Base-by-base conservation (phyloP, 1,140 invertebrate species). In the Drosophila serrata region DNA sequence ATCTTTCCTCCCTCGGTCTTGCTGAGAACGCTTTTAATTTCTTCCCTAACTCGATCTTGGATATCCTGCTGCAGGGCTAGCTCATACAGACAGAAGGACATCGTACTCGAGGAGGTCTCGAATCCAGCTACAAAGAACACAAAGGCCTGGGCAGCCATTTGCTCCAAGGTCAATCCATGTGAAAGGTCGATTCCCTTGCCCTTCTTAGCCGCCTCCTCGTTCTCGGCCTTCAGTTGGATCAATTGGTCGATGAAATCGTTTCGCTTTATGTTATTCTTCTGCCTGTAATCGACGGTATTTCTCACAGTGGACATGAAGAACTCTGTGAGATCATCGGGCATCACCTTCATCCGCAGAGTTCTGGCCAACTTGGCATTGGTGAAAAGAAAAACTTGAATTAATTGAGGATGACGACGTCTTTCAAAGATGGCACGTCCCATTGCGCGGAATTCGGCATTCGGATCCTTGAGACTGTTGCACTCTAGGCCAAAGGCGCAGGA, bases 401-500 rank as follows among this genome's bases (percentile, higher is more conserved):
- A 5, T 27, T 42, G 62, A 0, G 40, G 11, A 33, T 92, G 63
- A 3, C 91, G 79, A 0, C 78, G 77, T n/a, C 60, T 55, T 0
- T 67, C 73, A 11, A 90, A 90, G 2, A 84, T n/a, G 35, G 73
- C 76, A 0, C 76, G 60, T 7, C 85, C 93, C 24, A 90, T 91
- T 7, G 59, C 57, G 19, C 93, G 92, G 60, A 95, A 95, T 19
- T 93, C 81, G 0, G 93, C 92, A 42, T 93, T 70, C 0, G 93
- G 92, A 61, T 94, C 82, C 4, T 91, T 92, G 6, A 94, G 84
- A 29, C 93, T 92, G 48, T 94, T 92, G 31, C 93, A 93, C 22
- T 94, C 93, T 0, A 94, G 69, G 0, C 94, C 94, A 62, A 94
- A 94, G 17, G 93, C 94, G 60, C 93, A 93, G 13, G 90, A 93